A percentile compares a stretch with the other conserved stretches of the same genome.
Evolutionary conservation across 53 echinoderm and acorn worm genomes (phyloP).

Genomic region (Henricia sp.): DNA sequence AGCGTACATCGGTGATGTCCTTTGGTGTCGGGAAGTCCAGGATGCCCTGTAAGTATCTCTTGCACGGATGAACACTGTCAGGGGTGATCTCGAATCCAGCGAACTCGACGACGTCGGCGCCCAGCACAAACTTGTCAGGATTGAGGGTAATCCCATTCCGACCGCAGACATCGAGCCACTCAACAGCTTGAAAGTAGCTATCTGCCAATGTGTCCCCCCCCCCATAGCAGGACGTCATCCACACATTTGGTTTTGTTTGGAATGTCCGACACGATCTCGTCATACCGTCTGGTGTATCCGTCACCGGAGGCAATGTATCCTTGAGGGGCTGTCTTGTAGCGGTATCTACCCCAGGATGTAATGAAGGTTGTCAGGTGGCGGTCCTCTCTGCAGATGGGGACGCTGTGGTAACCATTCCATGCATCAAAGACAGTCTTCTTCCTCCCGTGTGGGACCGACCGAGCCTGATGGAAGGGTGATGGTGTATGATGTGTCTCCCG

Average conservation of each 20-base stretch:
- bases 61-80: constrained; percentile 53
- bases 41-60: constrained; percentile 39
- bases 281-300: constrained; percentile 14
- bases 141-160: constrained; percentile 66
- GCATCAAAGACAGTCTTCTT: constrained; percentile 61
- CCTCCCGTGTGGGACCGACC: constrained; percentile 21
- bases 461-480: constrained; percentile 67
- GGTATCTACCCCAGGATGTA: constrained; percentile 55
- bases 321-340: constrained; percentile 52
- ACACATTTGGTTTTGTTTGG: constrained; percentile 60
- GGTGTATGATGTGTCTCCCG: constrained; percentile 68
- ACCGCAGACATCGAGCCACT: constrained; percentile 66
- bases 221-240: constrained; percentile 54
- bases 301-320: constrained; percentile 62
- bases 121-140: constrained; percentile 53
- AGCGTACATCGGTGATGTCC: constrained; percentile 56
- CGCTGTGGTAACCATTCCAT: constrained; percentile 72
- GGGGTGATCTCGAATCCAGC: constrained; percentile 63
- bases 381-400: constrained; percentile 49
- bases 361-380: constrained; percentile 56
- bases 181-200: constrained; percentile 62
- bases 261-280: constrained; percentile 45
- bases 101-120: constrained; percentile 41
- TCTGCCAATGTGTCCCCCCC: constrained; percentile 47
- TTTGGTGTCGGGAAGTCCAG: constrained; percentile 38